phyloP scores from a whole-genome alignment of 2,113 vertebrate genomes.

The Desmodus rotundus region DNA sequence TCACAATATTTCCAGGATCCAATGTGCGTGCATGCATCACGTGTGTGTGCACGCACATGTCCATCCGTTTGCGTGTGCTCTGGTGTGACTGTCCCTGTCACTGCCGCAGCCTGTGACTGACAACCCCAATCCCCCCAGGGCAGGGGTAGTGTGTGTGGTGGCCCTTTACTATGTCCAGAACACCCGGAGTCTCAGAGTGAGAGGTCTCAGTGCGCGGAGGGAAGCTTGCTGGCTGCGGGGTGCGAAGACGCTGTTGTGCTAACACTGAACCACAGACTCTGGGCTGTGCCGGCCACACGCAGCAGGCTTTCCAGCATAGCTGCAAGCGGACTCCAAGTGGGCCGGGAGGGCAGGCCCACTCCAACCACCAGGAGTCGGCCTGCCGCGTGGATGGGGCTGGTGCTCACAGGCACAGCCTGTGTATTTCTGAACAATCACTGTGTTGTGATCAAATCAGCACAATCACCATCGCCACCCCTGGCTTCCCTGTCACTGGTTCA shows the following conservation, averaged over 20 bases:
- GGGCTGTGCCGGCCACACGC: neutral
- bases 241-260: neutral
- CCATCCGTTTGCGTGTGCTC: too few relatives aligned
- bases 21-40: fast-evolving
- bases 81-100: neutral
- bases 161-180: neutral
- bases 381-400: neutral
- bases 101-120: neutral
- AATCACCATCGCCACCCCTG: too few relatives aligned
- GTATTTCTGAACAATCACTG: neutral
- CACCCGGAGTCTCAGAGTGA: neutral
- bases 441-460: neutral
- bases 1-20: too few relatives aligned
- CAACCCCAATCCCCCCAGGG: too few relatives aligned
- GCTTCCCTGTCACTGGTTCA: neutral
- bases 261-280: too few relatives aligned
- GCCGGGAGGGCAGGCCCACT: neutral
- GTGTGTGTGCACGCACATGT: neutral
- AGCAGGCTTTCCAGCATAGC: neutral
- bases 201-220: neutral
- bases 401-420: too few relatives aligned
- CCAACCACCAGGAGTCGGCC: neutral
- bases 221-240: neutral
- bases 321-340: fast-evolving
- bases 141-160: fast-evolving